Evolutionary conservation across 2,888 invertebrate genomes (phyloP), one percentile per base, ranked within the genome.

Genomic region (Omphaloscelis lunosa): DNA sequence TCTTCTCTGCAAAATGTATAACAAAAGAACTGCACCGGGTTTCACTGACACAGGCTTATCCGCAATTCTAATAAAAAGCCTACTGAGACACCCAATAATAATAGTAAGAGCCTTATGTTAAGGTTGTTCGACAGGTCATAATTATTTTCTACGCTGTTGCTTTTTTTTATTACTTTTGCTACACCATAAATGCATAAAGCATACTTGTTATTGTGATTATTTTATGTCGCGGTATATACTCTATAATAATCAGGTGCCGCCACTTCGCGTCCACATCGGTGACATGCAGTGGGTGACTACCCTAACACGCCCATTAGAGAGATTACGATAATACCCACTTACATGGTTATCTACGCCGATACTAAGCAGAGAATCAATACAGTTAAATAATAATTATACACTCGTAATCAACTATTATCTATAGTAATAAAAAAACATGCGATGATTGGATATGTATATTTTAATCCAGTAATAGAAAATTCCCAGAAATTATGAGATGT

Each of bases 241-340:
- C 7, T 66, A 45, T 23, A 45, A 27, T 12, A 45, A 27, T 39
- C 27, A 20, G 17, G 9, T 34, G 7, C 17, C 7, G 39, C 59
- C 39, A 51, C 77, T 45, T n/a, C 23, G 27, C 41, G 9, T 53
- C 23, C 15, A 39, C 17, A 2, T 53, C 12, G 17, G 15, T 56
- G 12, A 6, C 6, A 29, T 34, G 7, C 17, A 65, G 29, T 80
- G 45, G 17, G n/a, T 39, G 17, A 53, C 48, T 45, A 65, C 51
- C 79, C n/a, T 69, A 39, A 41, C 11, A 29, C 41, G 11, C 20
- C 23, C 39, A 77, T 68, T 58, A 63, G 48, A 11, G 20, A 68
- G 63, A 79, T 68, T 63, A 82, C 34, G 77, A 63, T 82, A 79
- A 83, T 27, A 63, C 27, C 34, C 59, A 39, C 34, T 53, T 65